Conservation (phyloP, 2,888 invertebrate genomes). For the Anorthoa munda region DNA sequence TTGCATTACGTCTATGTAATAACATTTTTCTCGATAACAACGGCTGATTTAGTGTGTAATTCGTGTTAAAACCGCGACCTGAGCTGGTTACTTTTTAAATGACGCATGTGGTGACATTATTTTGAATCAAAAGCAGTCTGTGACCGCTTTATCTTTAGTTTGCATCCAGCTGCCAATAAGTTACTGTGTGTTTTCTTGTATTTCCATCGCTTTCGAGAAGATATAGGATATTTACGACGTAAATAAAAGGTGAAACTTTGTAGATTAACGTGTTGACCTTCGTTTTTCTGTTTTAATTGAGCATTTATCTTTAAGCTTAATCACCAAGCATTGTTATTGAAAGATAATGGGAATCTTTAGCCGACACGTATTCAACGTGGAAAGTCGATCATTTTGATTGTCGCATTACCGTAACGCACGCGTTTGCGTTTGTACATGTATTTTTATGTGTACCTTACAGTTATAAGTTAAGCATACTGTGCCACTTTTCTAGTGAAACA, state of each 20-base stretch:
- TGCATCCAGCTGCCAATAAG: slow-evolving; percentile 62
- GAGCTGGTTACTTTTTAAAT: slow-evolving; percentile 53
- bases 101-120: slow-evolving; percentile 32
- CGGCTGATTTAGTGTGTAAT: slow-evolving; percentile 73
- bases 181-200: slow-evolving; percentile 51
- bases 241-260: slow-evolving; percentile 53
- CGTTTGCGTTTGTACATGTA: slow-evolving; percentile 3
- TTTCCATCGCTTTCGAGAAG: slow-evolving; percentile 49
- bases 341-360: slow-evolving; percentile 55
- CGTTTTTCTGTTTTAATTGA: slow-evolving; percentile 33
- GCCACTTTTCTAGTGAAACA: slow-evolving; percentile 37
- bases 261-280: slow-evolving; percentile 54
- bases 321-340: slow-evolving; percentile 56
- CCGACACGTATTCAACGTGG: slow-evolving; percentile 66
- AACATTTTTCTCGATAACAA: slow-evolving; percentile 66
- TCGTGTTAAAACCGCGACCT: slow-evolving; percentile 51
- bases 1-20: slow-evolving; percentile 62
- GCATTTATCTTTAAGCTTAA: slow-evolving; percentile 53
- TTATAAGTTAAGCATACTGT: slow-evolving; percentile 31
- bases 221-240: slow-evolving; percentile 25
- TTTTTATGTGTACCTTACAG: slow-evolving; percentile 28
- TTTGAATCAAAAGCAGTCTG: slow-evolving; percentile 38
- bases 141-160: slow-evolving; percentile 32
- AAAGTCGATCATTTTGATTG: slow-evolving; percentile 21
- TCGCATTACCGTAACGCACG: slow-evolving; percentile 3